Percentiles rank a stretch among this genome's conserved stretches.
These are phyloP conservation scores for Allobates femoralis DNA, from an alignment of 2,797 vertebrate genomes.

Conservation along the genomic window DNA sequence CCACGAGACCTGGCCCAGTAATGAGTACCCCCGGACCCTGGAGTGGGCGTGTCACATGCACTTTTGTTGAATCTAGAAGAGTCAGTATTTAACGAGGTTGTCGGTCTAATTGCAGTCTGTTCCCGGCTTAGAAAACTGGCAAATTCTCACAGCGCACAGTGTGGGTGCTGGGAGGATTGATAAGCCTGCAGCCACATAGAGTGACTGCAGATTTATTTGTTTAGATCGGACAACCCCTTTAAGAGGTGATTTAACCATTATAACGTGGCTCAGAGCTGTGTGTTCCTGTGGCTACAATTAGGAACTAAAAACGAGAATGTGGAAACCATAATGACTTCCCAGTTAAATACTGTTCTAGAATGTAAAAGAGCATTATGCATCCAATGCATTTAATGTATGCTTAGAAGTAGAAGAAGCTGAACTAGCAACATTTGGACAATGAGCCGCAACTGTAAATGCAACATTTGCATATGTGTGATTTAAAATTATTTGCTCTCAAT, in stretches of 20 bases:
- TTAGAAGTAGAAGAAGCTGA: conserved; percentile 63
- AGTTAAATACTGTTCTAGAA: conserved; percentile 67
- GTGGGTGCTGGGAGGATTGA: too few species aligned
- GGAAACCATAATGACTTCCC: conserved; percentile 69
- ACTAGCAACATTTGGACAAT: conserved; percentile 55
- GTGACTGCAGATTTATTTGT: too few species aligned
- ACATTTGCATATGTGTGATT: conserved; percentile 65
- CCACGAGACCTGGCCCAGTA: too few species aligned
- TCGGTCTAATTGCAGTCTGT: too few species aligned
- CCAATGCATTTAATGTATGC: conserved; percentile 64
- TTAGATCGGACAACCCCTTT: too few species aligned
- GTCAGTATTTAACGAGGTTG: too few species aligned
- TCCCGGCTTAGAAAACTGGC: too few species aligned
- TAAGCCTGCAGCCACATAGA: too few species aligned
- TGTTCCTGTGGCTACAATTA: conserved; percentile 65
- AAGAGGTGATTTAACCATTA: conserved; percentile 59
- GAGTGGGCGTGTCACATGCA: too few species aligned
- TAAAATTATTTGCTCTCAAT: conserved; percentile 19
- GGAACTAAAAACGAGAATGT: conserved; percentile 65
- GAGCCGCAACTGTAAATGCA: conserved; percentile 65
- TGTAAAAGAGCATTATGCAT: conserved; percentile 63
- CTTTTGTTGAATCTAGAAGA: conserved; percentile 48
- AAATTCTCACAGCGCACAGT: too few species aligned
- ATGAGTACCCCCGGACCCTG: too few species aligned
- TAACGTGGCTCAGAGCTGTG: conserved; percentile 67